Evolutionary conservation across 1,140 invertebrate genomes (phyloP).

Genomic region (Lamellibrachia luymesi): DNA sequence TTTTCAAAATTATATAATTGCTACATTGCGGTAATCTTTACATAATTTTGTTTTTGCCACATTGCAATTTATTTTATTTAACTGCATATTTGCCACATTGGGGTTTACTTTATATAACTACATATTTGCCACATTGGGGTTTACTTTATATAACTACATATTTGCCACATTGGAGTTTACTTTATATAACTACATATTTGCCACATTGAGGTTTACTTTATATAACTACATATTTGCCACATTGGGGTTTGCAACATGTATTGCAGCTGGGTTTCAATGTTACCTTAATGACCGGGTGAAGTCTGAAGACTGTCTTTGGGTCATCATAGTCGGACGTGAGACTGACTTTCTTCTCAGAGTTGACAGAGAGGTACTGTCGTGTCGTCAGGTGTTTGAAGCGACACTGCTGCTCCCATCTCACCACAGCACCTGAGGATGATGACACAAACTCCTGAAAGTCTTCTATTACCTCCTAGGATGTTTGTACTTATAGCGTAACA

Average conservation of each 20-base stretch:
- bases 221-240: not conserved
- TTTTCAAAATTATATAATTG: not conserved
- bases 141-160: not conserved
- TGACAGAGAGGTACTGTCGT: constrained; percentile 26
- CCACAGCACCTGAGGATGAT: constrained; percentile 21
- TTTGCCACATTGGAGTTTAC: not conserved
- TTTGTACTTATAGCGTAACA: not conserved
- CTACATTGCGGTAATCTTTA: not conserved
- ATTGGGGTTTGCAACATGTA: too few species aligned
- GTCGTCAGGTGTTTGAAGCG: constrained; percentile 30
- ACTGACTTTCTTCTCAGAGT: constrained; percentile 19
- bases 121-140: not conserved
- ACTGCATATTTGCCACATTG: not conserved
- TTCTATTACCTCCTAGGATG: not conserved
- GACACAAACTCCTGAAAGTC: not conserved
- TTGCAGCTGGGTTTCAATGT: not conserved
- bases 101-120: not conserved
- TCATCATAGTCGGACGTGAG: constrained; percentile 26
- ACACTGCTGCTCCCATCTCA: constrained; percentile 33
- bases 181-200: not conserved
- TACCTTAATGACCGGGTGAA: constrained; percentile 31
- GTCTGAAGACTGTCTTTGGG: constrained; percentile 32
- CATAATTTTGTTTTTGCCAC: not conserved
- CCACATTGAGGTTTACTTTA: not conserved
- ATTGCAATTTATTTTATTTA: not conserved